Conservation (phyloP, 35 echinoderm and acorn worm species). For the Lytechinus variegatus region DNA sequence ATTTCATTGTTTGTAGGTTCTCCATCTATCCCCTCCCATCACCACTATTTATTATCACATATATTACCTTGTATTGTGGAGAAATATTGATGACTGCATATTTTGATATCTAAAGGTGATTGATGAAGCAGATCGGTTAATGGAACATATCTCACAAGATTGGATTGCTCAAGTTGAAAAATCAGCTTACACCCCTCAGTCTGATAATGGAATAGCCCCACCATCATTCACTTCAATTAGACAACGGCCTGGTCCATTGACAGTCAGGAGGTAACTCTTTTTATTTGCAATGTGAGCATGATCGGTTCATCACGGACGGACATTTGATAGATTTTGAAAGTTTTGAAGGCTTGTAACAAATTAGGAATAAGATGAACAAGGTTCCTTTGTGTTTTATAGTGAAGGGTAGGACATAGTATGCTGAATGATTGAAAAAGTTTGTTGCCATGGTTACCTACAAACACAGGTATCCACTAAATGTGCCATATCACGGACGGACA, state of each 20-base stretch:
- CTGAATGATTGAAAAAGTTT: too few species aligned
- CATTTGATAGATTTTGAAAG: too few species aligned
- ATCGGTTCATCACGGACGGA: too few species aligned
- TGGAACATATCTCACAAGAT: constrained; percentile 89
- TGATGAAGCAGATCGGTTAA: constrained; percentile 96
- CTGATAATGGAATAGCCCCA: not conserved
- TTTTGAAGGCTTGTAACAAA: too few species aligned
- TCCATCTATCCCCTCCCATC: not conserved
- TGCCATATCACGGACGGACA: too few species aligned
- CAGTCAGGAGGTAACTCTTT: constrained; percentile 64
- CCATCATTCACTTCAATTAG: constrained; percentile 7
- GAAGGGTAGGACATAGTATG: too few species aligned
- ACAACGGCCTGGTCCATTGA: constrained; percentile 66
- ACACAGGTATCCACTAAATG: too few species aligned
- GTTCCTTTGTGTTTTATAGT: too few species aligned
- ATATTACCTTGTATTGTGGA: not conserved
- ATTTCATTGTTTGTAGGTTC: not conserved
- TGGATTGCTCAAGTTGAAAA: constrained; percentile 94
- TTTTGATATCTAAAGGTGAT: constrained; percentile 67
- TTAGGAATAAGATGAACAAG: too few species aligned
- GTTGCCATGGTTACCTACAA: too few species aligned
- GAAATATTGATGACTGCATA: not conserved
- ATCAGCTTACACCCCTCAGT: constrained; percentile 60
- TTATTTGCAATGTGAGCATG: too few species aligned
- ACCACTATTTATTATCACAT: not conserved